phyloP scores from a whole-genome alignment of 1,140 invertebrate genomes.

The Panulirus ornatus region DNA sequence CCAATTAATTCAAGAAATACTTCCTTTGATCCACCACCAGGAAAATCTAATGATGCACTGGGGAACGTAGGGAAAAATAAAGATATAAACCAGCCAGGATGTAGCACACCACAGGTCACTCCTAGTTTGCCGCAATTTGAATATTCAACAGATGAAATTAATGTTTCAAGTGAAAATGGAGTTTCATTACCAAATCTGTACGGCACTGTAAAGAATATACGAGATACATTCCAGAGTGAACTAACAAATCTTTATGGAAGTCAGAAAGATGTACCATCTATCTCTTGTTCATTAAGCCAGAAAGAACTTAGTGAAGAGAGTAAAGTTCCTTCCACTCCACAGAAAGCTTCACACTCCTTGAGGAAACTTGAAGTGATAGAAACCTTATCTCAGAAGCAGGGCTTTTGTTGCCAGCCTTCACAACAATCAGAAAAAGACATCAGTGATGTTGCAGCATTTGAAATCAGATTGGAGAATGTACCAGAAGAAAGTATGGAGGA shows the following conservation, averaged over 20 bases:
- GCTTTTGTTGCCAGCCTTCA: too few species aligned
- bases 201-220: too few species aligned
- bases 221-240: neutral
- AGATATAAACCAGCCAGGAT: neutral
- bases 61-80: neutral
- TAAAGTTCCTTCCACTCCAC: too few species aligned
- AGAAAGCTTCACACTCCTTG: neutral
- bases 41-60: neutral
- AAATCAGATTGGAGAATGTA: too few species aligned
- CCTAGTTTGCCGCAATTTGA: neutral
- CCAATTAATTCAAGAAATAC: neutral
- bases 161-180: neutral
- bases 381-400: neutral
- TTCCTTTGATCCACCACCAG: neutral
- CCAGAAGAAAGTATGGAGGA: too few species aligned
- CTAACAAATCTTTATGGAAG: neutral
- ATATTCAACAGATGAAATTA: neutral
- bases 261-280: neutral
- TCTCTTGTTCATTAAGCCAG: neutral
- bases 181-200: neutral
- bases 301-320: too few species aligned
- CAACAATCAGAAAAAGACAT: too few species aligned
- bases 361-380: neutral
- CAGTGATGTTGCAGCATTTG: neutral
- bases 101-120: neutral